Evolutionary conservation across 2,888 invertebrate species (phyloP).

Genomic region (Epistrophe grossulariae): DNA sequence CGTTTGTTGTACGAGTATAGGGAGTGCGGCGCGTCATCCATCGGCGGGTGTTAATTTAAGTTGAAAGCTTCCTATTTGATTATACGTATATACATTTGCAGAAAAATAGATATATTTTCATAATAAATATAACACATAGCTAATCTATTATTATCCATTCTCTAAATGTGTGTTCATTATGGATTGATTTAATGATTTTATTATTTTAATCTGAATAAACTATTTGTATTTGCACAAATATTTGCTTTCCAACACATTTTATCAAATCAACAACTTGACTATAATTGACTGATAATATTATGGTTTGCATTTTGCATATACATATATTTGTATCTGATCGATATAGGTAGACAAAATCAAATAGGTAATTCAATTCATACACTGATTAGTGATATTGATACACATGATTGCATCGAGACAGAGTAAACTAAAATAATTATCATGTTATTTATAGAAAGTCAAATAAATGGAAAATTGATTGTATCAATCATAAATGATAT

Average conservation of each 20-base stretch:
- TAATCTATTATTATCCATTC: constrained; percentile 16
- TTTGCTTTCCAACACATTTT: background rate
- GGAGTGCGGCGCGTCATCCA: too few relatives aligned
- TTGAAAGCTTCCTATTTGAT: background rate
- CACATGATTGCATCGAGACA: constrained; percentile 37
- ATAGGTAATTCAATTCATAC: background rate
- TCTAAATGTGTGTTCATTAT: background rate
- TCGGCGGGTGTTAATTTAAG: background rate
- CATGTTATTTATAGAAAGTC: background rate
- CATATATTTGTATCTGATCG: too few relatives aligned
- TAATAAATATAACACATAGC: background rate
- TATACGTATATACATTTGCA: too few relatives aligned
- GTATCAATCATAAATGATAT: constrained; percentile 1
- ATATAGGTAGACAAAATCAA: background rate
- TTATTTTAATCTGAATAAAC: background rate
- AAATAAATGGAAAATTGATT: constrained; percentile 35
- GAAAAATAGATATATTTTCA: background rate
- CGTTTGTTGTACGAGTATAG: background rate
- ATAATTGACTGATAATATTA: constrained; percentile 30
- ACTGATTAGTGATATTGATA: constrained; percentile 1
- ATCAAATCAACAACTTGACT: background rate
- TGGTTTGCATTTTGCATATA: background rate
- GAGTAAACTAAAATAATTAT: constrained; percentile 18
- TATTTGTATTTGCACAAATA: background rate
- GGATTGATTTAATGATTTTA: constrained; percentile 12